A percentile compares a stretch with the other conserved stretches of the same genome.
Evolutionary conservation across 2,888 invertebrate species (phyloP).

Genomic region (Dynastes maya): DNA sequence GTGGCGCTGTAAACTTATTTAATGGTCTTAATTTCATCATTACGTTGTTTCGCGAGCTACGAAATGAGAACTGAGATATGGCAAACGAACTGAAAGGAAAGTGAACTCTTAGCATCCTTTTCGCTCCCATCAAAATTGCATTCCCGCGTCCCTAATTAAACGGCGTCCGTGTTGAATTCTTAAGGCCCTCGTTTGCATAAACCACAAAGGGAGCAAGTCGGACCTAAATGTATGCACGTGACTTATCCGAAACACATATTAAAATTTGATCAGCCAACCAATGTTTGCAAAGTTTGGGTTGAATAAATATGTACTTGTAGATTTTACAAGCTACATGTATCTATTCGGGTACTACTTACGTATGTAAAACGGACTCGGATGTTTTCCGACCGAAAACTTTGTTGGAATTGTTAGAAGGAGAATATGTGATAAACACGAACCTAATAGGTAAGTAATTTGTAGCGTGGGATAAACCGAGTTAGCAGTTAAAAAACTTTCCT

Average conservation of each 20-base stretch:
- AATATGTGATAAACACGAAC: background rate
- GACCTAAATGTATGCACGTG: constrained; percentile 2
- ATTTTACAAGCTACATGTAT: background rate
- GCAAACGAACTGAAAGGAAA: constrained; percentile 34
- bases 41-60: constrained; percentile 12
- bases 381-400: background rate
- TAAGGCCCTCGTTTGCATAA: constrained; percentile 14
- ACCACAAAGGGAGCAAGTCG: background rate
- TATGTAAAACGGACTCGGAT: background rate
- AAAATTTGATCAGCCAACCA: background rate
- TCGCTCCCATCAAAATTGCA: constrained; percentile 21
- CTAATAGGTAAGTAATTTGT: background rate
- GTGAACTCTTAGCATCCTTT: constrained; percentile 13
- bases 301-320: background rate
- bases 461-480: too few relatives aligned
- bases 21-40: constrained; percentile 22
- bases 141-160: constrained; percentile 16
- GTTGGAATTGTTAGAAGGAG: background rate
- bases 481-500: too few relatives aligned
- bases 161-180: constrained; percentile 8
- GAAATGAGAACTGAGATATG: constrained; percentile 23
- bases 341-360: background rate
- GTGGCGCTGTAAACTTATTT: constrained; percentile 21
- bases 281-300: constrained; percentile 4
- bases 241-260: background rate